Conservation (phyloP, 1,140 invertebrate genomes). For the Heliothis subflexa region DNA sequence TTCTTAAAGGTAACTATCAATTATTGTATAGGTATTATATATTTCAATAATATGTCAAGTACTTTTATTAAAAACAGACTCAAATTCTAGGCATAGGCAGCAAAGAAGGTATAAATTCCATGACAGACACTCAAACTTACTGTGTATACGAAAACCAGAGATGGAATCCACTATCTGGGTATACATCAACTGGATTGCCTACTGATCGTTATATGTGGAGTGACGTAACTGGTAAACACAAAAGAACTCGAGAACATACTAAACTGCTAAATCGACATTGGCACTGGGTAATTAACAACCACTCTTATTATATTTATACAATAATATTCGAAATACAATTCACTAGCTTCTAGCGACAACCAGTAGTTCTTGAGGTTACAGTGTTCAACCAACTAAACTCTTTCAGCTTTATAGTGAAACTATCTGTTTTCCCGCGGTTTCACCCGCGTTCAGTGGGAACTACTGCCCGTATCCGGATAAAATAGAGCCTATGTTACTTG, state of each 20-base stretch:
- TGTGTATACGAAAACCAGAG: constrained; percentile 97
- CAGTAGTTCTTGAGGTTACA: too few species aligned
- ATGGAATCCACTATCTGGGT: constrained; percentile 96
- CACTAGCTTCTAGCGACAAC: too few species aligned
- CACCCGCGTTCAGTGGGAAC: too few species aligned
- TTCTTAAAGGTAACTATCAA: constrained; percentile 88
- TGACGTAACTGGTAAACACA: constrained; percentile 93
- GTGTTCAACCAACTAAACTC: too few species aligned
- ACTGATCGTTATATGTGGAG: constrained; percentile 97
- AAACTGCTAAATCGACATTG: constrained; percentile 94
- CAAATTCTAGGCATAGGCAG: constrained; percentile 87
- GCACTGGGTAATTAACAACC: constrained; percentile 91
- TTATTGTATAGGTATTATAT: not conserved
- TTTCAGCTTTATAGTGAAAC: too few species aligned
- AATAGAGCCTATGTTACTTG: too few species aligned
- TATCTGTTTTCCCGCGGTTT: too few species aligned
- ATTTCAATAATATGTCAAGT: constrained; percentile 19
- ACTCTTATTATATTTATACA: not conserved
- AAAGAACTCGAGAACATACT: constrained; percentile 93
- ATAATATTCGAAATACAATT: too few species aligned
- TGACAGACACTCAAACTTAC: constrained; percentile 94
- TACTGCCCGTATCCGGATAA: too few species aligned
- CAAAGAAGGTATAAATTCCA: constrained; percentile 90
- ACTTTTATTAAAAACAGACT: not conserved
- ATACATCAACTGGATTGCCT: constrained; percentile 93